A percentile compares a stretch with the other conserved stretches of the same genome.
Conservation (phyloP, 1,140 invertebrate genomes). For the Drosophila busckii region DNA sequence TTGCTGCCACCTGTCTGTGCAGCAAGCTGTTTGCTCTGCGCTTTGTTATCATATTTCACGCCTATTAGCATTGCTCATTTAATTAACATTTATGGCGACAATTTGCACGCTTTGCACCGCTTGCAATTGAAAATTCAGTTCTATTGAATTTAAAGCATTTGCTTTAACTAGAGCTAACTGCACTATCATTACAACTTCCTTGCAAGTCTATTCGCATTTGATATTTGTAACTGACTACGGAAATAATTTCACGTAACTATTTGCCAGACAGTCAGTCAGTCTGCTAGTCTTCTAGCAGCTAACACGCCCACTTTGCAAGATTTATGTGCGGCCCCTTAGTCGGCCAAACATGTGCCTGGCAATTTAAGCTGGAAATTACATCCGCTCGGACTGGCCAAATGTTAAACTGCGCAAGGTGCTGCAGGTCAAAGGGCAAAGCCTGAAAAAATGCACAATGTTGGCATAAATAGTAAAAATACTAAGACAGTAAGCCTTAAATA, state of each 20-base stretch:
- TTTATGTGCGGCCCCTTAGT: conserved; percentile 46
- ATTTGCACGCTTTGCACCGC: conserved; percentile 50
- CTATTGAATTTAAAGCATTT: too few relatives aligned
- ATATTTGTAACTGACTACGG: conserved; percentile 68
- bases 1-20: conserved; percentile 14
- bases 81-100: conserved; percentile 74
- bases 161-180: conserved; percentile 32
- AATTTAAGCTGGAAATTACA: conserved; percentile 58
- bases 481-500: too few relatives aligned
- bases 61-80: conserved; percentile 74
- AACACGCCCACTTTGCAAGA: conserved; percentile 35
- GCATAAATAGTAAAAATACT: too few relatives aligned
- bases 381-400: conserved; percentile 32
- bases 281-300: conserved; percentile 11
- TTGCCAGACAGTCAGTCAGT: conserved; percentile 38
- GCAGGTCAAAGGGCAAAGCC: too few relatives aligned
- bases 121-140: conserved; percentile 3
- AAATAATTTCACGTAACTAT: conserved; percentile 74
- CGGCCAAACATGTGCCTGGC: conserved; percentile 40
- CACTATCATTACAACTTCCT: too few relatives aligned
- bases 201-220: conserved; percentile 44
- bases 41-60: conserved; percentile 69
- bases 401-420: not conserved
- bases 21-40: conserved; percentile 6
- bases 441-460: too few relatives aligned